Conservation (phyloP, 2,888 invertebrate species). For the Candidula unifasciata region DNA sequence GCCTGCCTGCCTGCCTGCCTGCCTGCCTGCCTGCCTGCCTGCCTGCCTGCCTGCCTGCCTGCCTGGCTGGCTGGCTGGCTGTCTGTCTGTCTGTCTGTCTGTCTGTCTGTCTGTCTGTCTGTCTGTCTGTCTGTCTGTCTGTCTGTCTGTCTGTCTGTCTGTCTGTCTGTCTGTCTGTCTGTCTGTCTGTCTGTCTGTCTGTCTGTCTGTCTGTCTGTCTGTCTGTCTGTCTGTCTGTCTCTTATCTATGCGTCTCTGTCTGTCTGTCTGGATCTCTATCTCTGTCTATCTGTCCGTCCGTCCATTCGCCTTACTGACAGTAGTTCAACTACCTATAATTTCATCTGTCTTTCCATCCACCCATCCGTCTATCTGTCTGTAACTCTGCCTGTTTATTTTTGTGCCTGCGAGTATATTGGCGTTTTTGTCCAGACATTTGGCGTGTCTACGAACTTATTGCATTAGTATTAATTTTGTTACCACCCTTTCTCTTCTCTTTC, state of each 20-base stretch:
- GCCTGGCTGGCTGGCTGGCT: too few species aligned
- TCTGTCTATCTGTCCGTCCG: too few species aligned
- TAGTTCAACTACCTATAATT: background rate
- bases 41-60: too few species aligned
- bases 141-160: too few species aligned
- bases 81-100: too few species aligned
- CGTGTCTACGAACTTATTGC: too few species aligned
- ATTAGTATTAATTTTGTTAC: background rate
- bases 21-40: too few species aligned
- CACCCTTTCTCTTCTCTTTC: background rate
- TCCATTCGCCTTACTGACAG: too few species aligned
- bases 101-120: too few species aligned
- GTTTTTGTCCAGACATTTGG: background rate
- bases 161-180: conserved; percentile 24
- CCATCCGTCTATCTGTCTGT: background rate
- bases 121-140: too few species aligned
- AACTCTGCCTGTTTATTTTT: background rate
- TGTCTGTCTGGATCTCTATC: too few species aligned
- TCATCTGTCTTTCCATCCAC: too few species aligned
- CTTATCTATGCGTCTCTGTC: background rate
- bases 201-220: conserved; percentile 15
- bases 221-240: conserved; percentile 11
- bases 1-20: background rate
- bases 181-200: conserved; percentile 15
- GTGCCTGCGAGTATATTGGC: background rate